Base-by-base conservation (phyloP, 2,113 vertebrate genomes). In the Sapayoa aenigma region DNA sequence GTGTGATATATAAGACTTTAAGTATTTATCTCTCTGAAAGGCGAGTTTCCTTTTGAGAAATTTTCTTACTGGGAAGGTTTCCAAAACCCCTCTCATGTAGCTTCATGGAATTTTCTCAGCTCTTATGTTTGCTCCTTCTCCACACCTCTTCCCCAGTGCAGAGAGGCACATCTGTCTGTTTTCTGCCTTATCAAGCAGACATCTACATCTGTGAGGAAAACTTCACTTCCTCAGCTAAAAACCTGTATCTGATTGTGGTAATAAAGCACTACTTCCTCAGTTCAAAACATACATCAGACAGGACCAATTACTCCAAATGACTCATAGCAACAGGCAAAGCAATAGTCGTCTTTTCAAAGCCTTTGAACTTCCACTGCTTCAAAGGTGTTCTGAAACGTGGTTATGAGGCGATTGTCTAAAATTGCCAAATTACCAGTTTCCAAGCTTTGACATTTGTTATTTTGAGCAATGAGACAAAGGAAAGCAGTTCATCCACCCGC, bases 231-330 rank as follows among this genome's bases (percentile, higher is more conserved):
- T 98, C 37, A 50, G 97, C 97, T 97, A 96, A 98, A 97, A 98
- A 99, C 98, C 98, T 98, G 98, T 97, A 97, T 98, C 98, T 98
- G 97, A 98, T 99, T 98, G 98, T 98, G 97, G 98, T 98, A 98
- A 98, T 98, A 99, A 98, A 98, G 98, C 98, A 95, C 95, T 35
- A 97, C 98, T 98, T 98, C 98, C 98, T 98, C 96, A 97, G 98
- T 98, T 98, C 98, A 98, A 98, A 98, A 98, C 98, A 97, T 93
- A 95, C 97, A 98, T 98, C 98, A 98, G 98, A 98, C 98, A 98
- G 98, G 98, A 98, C 98, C 98, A 99, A 99, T 99, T 99, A 99
- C 98, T 98, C 96, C 97, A 98, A 98, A 98, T 98, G 97, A 98
- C 97, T 98, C 98, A 98, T 97, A 94, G 98, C 97, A 97, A 98